Percentiles rank a stretch among this genome's conserved stretches.
Evolutionary conservation across 2,797 vertebrate species (phyloP).

Genomic region (Synaphobranchus kaupii): DNA sequence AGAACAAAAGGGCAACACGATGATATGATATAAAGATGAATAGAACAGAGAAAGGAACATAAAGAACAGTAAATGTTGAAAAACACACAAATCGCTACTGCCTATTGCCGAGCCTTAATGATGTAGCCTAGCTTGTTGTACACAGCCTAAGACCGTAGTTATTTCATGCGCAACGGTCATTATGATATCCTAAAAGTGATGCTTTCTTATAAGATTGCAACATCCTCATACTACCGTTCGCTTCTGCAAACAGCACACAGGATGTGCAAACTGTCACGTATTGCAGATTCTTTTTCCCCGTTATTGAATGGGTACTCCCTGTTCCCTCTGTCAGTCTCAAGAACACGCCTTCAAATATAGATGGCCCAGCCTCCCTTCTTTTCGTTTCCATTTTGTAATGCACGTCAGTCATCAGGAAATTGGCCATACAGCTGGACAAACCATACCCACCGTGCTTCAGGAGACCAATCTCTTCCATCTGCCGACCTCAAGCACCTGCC

Average conservation of each 20-base stretch:
- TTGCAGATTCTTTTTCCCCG: background rate
- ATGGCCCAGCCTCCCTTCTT: background rate
- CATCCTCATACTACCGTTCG: background rate
- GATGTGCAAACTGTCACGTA: slow-evolving; percentile 24
- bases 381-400: background rate
- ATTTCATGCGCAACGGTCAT: background rate
- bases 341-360: background rate
- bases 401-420: background rate
- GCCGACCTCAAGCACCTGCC: background rate
- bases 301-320: slow-evolving; percentile 6
- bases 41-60: background rate
- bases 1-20: background rate
- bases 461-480: slow-evolving; percentile 10
- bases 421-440: slow-evolving; percentile 12
- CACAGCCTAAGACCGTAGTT: background rate
- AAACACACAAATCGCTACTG: background rate
- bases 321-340: background rate
- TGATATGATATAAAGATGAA: background rate
- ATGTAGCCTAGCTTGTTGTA: background rate
- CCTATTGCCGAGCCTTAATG: background rate
- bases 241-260: background rate
- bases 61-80: background rate
- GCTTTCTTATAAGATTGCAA: background rate
- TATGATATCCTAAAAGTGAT: background rate
- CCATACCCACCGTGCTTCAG: background rate